A percentile compares a stretch with the other conserved stretches of the same genome.
These are phyloP conservation scores for Pseudonaja textilis DNA, from an alignment of 2,113 vertebrate genomes.

Conservation along the genomic window DNA sequence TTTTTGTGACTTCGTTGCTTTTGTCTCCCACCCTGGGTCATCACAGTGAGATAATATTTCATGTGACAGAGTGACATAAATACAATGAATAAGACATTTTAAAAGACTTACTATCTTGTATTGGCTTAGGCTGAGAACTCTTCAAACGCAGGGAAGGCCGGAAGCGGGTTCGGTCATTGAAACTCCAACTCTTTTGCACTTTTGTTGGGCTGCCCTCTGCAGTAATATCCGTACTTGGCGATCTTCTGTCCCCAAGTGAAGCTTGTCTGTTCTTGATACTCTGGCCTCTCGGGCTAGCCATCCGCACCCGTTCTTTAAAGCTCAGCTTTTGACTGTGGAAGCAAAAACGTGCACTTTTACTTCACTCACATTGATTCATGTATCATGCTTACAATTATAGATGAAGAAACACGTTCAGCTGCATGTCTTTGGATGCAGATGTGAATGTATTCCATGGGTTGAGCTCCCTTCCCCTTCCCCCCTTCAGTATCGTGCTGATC, in stretches of 20 bases:
- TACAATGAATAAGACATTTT: fast-evolving
- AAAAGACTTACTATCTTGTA: slow-evolving; percentile 79
- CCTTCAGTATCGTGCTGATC: not conserved
- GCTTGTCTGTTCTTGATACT: slow-evolving; percentile 89
- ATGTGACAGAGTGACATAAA: not conserved
- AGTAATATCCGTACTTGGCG: slow-evolving; percentile 81
- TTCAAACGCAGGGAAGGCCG: slow-evolving; percentile 91
- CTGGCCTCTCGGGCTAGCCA: slow-evolving; percentile 95
- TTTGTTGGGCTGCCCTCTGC: slow-evolving; percentile 89
- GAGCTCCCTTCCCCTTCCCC: not conserved
- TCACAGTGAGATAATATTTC: too few relatives aligned
- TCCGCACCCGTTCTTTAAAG: slow-evolving; percentile 92
- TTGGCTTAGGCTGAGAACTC: slow-evolving; percentile 88
- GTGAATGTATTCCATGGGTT: not conserved
- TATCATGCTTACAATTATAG: not conserved
- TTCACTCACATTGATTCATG: slow-evolving; percentile 3
- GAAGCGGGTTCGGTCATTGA: slow-evolving; percentile 94
- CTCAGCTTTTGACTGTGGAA: slow-evolving; percentile 90
- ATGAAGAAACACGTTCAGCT: not conserved
- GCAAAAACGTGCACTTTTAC: slow-evolving; percentile 58
- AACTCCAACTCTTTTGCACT: slow-evolving; percentile 99
- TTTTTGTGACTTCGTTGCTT: too few relatives aligned
- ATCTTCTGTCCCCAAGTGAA: slow-evolving; percentile 85
- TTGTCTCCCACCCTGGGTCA: too few relatives aligned
- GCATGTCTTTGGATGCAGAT: not conserved